phyloP scores from a whole-genome alignment of 2,888 invertebrate genomes.

The Drosophila bunnanda region DNA sequence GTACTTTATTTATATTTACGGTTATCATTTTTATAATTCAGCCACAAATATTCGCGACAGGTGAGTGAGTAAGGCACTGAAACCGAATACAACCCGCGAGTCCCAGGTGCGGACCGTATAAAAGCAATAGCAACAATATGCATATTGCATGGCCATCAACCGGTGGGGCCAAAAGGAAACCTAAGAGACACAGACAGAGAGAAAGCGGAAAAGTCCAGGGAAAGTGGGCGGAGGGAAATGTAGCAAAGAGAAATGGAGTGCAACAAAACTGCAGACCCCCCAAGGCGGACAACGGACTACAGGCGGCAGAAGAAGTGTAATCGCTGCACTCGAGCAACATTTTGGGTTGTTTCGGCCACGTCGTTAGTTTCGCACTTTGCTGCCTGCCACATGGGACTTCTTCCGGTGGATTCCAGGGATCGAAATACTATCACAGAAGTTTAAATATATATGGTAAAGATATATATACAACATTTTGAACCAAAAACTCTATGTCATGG shows the following conservation, averaged over 20 bases:
- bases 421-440: background rate
- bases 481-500: no score
- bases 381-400: conserved; percentile 53
- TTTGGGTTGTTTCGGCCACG: conserved; percentile 56
- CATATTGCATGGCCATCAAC: conserved; percentile 61
- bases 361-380: conserved; percentile 72
- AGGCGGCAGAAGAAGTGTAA: conserved; percentile 19
- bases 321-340: conserved; percentile 44
- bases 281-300: background rate
- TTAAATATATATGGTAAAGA: background rate
- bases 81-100: conserved; percentile 25
- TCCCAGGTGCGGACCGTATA: conserved; percentile 35
- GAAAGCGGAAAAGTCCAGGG: background rate
- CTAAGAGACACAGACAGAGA: background rate
- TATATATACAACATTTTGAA: no score
- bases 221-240: background rate
- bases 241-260: conserved; percentile 20
- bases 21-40: background rate
- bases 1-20: background rate
- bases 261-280: conserved; percentile 12
- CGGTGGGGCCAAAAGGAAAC: conserved; percentile 26
- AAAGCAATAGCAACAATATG: conserved; percentile 51
- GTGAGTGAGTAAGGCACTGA: conserved; percentile 6
- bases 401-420: background rate
- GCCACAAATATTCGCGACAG: conserved; percentile 10